These are phyloP conservation scores for Andrena hattorfiana DNA, from an alignment of 2,888 invertebrate species.

Conservation along the genomic window DNA sequence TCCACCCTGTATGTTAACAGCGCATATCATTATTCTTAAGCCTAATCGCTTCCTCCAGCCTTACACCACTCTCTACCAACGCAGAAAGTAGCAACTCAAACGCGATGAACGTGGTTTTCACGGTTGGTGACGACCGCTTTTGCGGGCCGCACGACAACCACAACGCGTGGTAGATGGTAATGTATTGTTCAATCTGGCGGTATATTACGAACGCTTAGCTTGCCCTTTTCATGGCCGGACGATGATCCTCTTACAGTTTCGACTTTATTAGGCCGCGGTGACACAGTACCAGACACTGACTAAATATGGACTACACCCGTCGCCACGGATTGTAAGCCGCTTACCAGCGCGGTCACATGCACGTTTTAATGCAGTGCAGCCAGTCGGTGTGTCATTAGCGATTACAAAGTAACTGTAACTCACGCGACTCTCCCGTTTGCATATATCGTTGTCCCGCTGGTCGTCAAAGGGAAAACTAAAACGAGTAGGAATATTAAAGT, in stretches of 20 bases:
- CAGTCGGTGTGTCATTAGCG: conserved; percentile 65
- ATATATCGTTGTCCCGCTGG: background rate
- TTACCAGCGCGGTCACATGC: conserved; percentile 64
- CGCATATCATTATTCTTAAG: too few relatives aligned
- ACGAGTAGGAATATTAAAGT: background rate
- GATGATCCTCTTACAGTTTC: conserved; percentile 79
- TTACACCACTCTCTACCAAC: background rate
- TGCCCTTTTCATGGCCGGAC: conserved; percentile 55
- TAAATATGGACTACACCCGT: conserved; percentile 68
- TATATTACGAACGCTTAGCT: conserved; percentile 65
- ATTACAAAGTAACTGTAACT: conserved; percentile 66
- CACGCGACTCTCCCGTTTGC: conserved; percentile 16
- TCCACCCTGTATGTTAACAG: too few relatives aligned
- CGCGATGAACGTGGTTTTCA: background rate
- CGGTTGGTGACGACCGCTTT: background rate
- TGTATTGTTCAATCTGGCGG: conserved; percentile 57
- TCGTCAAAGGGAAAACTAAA: conserved; percentile 18
- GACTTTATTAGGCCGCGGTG: conserved; percentile 74
- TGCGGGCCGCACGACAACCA: background rate
- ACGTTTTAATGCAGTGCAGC: conserved; percentile 69
- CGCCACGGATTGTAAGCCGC: conserved; percentile 69
- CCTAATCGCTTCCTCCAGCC: background rate
- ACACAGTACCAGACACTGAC: conserved; percentile 64
- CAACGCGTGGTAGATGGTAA: conserved; percentile 33
- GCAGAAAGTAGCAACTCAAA: conserved; percentile 21